Conservation (phyloP, 2,113 vertebrate genomes). For the Chroicocephalus ridibundus region DNA sequence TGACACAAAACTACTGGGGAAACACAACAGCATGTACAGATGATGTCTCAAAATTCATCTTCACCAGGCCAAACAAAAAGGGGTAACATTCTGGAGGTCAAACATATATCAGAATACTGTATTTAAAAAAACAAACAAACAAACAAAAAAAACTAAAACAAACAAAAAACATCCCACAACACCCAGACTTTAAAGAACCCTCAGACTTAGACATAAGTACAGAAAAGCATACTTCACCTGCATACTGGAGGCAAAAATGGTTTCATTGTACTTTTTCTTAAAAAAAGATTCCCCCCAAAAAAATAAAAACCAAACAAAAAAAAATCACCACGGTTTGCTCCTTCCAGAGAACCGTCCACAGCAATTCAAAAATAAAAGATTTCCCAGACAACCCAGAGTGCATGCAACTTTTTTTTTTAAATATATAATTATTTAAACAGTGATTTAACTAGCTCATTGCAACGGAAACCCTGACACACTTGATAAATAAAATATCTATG, state of each 20-base stretch:
- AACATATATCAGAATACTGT: neutral
- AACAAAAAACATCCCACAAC: neutral
- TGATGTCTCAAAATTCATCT: neutral
- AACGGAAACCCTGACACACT: neutral
- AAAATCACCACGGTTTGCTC: neutral
- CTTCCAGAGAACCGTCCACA: neutral
- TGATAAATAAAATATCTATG: neutral
- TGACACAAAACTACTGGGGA: neutral
- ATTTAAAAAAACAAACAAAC: neutral
- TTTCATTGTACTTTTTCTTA: neutral
- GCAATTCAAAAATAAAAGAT: neutral
- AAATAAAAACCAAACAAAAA: accelerated
- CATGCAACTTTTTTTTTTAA: neutral
- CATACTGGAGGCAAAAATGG: neutral
- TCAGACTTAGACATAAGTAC: neutral
- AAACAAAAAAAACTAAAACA: neutral
- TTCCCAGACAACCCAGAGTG: neutral
- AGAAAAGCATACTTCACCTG: neutral
- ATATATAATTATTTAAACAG: neutral
- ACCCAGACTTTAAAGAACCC: neutral
- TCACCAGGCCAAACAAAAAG: neutral
- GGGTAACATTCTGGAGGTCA: neutral
- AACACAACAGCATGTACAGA: neutral
- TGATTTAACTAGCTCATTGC: neutral
- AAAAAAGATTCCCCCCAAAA: neutral